phyloP scores from a whole-genome alignment of 2,797 vertebrate species.

The Phataginus tetradactyla region DNA sequence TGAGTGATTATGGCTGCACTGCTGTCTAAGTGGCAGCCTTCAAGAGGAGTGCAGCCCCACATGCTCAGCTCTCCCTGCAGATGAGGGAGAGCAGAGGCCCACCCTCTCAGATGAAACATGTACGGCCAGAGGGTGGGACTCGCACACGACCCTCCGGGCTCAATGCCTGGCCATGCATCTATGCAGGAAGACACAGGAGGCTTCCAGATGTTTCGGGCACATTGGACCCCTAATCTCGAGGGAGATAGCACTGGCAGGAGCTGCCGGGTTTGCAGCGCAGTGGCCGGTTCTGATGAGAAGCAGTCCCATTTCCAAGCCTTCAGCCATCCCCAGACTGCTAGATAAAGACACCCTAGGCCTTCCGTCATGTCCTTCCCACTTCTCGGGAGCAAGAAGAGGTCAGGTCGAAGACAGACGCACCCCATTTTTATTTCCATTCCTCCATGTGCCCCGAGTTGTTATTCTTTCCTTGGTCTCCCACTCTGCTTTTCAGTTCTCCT shows the following conservation, averaged over 20 bases:
- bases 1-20: neutral
- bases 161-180: neutral
- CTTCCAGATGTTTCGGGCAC: neutral
- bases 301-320: neutral
- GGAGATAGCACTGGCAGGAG: neutral
- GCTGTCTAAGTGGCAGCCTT: neutral
- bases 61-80: neutral
- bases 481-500: neutral
- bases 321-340: neutral
- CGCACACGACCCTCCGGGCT: neutral
- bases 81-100: neutral
- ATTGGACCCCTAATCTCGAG: neutral
- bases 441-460: neutral
- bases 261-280: accelerated
- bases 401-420: neutral
- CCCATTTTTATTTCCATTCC: neutral
- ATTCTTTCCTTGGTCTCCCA: neutral
- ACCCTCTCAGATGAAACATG: accelerated
- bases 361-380: neutral
- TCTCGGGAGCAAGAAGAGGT: neutral
- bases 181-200: neutral
- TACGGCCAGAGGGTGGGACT: too few species aligned
- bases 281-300: neutral
- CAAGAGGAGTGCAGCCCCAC: accelerated
- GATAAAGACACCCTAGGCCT: neutral